These are phyloP conservation scores for Aplodontia rufa DNA, from an alignment of 2,113 vertebrate genomes.

Conservation along the genomic window DNA sequence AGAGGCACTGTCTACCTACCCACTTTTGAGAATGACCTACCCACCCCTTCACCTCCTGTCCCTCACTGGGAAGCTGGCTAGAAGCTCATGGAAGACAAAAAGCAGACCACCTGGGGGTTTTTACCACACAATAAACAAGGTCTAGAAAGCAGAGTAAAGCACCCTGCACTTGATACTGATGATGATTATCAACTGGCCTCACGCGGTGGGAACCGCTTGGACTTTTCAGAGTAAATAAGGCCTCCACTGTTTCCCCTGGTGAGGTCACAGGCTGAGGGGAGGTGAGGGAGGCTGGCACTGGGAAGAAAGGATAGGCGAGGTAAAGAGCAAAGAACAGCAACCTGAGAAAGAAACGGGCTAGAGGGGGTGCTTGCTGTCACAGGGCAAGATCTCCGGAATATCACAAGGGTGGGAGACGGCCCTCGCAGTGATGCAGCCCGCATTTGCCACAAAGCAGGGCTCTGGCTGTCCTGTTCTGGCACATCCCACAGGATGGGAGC, in stretches of 20 bases:
- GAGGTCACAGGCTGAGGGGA: constrained; percentile 69
- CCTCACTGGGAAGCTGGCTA: not conserved
- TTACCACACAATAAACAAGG: constrained; percentile 31
- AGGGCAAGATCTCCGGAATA: not conserved
- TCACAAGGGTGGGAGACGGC: not conserved
- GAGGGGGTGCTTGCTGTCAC: not conserved
- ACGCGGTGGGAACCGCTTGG: constrained; percentile 60
- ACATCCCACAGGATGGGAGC: rapidly evolving
- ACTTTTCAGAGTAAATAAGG: constrained; percentile 65
- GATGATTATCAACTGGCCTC: constrained; percentile 71
- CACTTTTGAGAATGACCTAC: not conserved
- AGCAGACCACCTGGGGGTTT: not conserved
- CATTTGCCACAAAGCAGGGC: not conserved
- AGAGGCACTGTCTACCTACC: not conserved
- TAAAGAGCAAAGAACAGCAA: not conserved
- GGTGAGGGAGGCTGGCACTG: not conserved
- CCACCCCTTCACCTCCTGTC: not conserved
- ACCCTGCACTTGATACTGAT: constrained; percentile 59
- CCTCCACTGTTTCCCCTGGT: constrained; percentile 69
- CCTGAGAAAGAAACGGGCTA: not conserved
- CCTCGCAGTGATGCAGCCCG: not conserved
- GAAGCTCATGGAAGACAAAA: constrained; percentile 17
- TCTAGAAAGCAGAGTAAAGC: constrained; percentile 61
- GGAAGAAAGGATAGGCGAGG: not conserved
- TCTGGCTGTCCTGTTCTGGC: too few species aligned